Evolutionary conservation across 2,113 vertebrate genomes (phyloP), one percentile per base, ranked within the genome.

Genomic region (Podilymbus podiceps): DNA sequence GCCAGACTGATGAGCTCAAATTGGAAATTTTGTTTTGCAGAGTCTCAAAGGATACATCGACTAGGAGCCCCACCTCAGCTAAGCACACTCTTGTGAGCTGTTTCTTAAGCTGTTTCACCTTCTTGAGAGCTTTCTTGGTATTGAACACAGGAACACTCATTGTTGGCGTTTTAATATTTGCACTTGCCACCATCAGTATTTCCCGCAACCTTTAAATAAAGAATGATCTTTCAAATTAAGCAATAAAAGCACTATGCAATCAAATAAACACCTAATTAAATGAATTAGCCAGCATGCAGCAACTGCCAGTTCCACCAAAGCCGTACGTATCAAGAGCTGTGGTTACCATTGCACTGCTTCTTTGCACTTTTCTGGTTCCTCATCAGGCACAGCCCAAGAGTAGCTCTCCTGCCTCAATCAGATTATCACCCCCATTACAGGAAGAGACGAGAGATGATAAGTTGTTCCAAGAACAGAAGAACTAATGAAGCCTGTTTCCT

Each of bases 91-190:
- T 98, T 33, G 98, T 98, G 56, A 99, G 98, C 53, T 97, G 97
- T 89, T 99, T 99, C 72, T 98, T 98, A 30, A 99, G 98, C 5
- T 67, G 98, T 56, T 98, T 99, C 35, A 98, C 99, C 46, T 93
- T 98, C 96, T 98, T 99, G 92, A 98, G 75, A 28, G 99, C 99
- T 66, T 97, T 99, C 97, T 97, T 99, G 96, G 95, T 99, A 95
- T 76, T 98, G 18, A 99, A 73, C 80, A 99, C 99, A 1, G 99
- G 99, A 66, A 99, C 97, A 3, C 99, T 99, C 99, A 99, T 99
- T 97, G 98, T 99, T 9, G 99, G 99, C 0, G 99, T 99, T 98
- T 99, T 99, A 93, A 99, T 99, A 68, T 98, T 99, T 77, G 98
- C 97, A 28, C 98, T 99, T 88, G 99, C 99, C 89, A 99, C 98